Conservation (phyloP, 2,113 vertebrate genomes). For the Thymallus thymallus region DNA sequence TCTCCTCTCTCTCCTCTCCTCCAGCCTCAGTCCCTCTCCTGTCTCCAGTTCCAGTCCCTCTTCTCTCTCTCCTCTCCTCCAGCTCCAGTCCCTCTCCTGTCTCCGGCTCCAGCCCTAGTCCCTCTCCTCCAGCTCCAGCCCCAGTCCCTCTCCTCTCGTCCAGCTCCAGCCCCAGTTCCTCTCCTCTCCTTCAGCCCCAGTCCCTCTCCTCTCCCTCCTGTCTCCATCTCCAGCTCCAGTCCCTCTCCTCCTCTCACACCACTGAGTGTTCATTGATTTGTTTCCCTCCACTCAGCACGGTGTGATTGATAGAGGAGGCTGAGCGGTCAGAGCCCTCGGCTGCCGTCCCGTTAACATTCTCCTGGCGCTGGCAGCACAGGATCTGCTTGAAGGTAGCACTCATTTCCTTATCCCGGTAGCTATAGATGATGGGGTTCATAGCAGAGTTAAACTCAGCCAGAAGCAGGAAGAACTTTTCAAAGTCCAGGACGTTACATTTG, state of each 20-base stretch:
- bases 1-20: not conserved
- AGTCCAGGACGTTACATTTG: slow-evolving; percentile 86
- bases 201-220: too few species aligned
- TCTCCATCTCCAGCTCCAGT: not conserved
- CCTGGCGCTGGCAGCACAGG: slow-evolving; percentile 91
- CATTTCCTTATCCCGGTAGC: slow-evolving; percentile 99
- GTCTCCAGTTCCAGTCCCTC: not conserved
- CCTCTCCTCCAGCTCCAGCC: not conserved
- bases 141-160: too few species aligned
- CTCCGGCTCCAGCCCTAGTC: not conserved
- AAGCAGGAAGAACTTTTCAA: slow-evolving; percentile 97
- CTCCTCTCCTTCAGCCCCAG: too few species aligned
- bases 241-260: slow-evolving; percentile 72
- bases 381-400: slow-evolving; percentile 96
- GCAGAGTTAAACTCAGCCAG: slow-evolving; percentile 97
- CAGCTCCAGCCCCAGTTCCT: too few species aligned
- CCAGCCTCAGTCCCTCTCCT: not conserved
- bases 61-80: not conserved
- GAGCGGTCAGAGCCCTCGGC: slow-evolving; percentile 92
- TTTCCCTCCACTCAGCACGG: slow-evolving; percentile 77
- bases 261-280: slow-evolving; percentile 92
- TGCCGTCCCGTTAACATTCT: slow-evolving; percentile 81
- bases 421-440: slow-evolving; percentile 99
- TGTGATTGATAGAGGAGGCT: slow-evolving; percentile 93
- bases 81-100: too few species aligned